Evolutionary conservation across 2,113 vertebrate genomes (phyloP).

Genomic region (Ctenodactylus gundi): DNA sequence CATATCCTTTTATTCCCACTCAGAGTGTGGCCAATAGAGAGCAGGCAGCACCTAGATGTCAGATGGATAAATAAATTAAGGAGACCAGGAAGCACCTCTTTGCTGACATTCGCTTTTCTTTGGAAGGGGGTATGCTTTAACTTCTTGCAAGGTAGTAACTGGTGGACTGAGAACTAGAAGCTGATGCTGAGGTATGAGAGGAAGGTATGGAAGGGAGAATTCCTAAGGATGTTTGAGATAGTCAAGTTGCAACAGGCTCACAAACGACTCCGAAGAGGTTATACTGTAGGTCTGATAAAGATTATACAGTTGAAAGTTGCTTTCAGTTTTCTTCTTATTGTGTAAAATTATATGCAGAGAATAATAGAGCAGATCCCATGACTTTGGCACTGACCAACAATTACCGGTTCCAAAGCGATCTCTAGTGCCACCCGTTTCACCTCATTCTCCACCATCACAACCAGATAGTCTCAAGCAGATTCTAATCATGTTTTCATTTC

Average conservation of each 20-base stretch:
- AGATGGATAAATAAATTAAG: background rate
- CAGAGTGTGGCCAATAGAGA: background rate
- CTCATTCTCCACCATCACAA: too few species aligned
- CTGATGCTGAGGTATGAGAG: background rate
- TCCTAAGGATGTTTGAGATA: background rate
- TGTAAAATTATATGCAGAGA: background rate
- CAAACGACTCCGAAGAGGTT: background rate
- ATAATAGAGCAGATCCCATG: background rate
- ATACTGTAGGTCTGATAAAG: background rate
- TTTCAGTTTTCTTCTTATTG: background rate
- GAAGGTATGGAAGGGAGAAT: background rate
- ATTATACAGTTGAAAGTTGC: background rate
- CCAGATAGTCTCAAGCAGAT: background rate
- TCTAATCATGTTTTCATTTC: background rate
- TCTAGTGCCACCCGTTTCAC: background rate
- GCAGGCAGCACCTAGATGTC: background rate
- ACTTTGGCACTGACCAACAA: background rate
- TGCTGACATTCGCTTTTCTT: background rate
- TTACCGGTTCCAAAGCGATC: background rate
- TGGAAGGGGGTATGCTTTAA: background rate
- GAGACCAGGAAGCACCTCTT: background rate
- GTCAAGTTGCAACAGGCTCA: background rate
- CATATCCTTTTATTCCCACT: too few species aligned
- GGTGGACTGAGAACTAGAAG: background rate
- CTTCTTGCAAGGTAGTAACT: background rate